These are phyloP conservation scores for Athene cunicularia DNA, from an alignment of 2,113 vertebrate species.

Conservation along the genomic window DNA sequence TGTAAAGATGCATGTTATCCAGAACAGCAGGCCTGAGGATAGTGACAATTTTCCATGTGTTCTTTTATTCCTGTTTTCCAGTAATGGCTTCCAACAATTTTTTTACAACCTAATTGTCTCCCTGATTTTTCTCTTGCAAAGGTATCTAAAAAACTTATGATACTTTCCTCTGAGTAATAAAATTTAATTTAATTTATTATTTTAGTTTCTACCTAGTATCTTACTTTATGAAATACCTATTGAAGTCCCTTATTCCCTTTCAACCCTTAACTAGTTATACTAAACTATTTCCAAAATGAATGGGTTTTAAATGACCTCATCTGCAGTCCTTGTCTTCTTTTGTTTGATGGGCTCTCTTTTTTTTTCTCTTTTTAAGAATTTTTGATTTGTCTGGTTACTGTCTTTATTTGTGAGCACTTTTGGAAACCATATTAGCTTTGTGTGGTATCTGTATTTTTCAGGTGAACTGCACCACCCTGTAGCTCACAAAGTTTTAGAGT, in stretches of 20 bases:
- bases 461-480: background rate
- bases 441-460: background rate
- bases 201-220: background rate
- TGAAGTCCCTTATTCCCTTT: background rate
- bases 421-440: background rate
- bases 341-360: background rate
- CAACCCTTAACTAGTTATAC: background rate
- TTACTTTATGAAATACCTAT: background rate
- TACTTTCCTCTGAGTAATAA: background rate
- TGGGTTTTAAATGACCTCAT: background rate
- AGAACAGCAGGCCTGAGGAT: background rate
- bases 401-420: background rate
- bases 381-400: background rate
- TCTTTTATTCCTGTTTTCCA: background rate
- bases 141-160: background rate
- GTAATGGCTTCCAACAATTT: background rate
- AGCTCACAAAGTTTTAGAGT: background rate
- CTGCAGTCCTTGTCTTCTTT: background rate
- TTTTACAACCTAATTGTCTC: background rate
- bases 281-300: background rate
- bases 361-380: background rate
- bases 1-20: background rate
- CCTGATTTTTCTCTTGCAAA: background rate
- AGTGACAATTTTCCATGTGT: background rate
- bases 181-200: background rate